Base-by-base conservation (phyloP, 2,888 invertebrate species). In the Clunio marinus region DNA sequence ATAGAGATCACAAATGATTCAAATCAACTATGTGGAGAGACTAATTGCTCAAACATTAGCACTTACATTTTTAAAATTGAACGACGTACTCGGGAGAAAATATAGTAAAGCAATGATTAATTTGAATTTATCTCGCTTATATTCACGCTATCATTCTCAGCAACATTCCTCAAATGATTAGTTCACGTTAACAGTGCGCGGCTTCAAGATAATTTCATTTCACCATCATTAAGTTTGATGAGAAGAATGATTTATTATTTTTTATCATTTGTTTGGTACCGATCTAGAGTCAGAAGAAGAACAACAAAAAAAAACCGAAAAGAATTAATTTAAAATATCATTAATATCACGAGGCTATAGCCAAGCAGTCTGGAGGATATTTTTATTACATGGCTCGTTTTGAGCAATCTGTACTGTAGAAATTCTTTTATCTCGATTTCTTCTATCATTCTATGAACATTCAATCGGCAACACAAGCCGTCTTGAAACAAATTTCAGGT, bases 141-240 rank as follows among this genome's bases (percentile, higher is more conserved):
- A n/a, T n/a, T n/a, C 10, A 5, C 25, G n/a, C 25, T 25, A 13
- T 27, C 20, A n/a, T 57, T 4, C 10, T 13, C 27, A 25, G 25
- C 57, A 25, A 32, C 51, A 66, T 66, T 66, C 55, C 66, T 55
- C 25, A 66, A 66, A 66, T 66, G 66, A 66, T 66, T 66, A 66
- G 66, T 66, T 66, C 55, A 55, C 66, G 66, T 13, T 45, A n/a
- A 25, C 58, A 58, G 25, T 58, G 7, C 28, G 46, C 25, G 41
- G 45, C 66, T 32, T n/a, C 66, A 22, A 45, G 28, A 66, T 51
- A 66, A 55, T 55, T 66, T 66, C 35, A 22, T 66, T 66, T 66
- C 66, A 55, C n/a, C 66, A 66, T 66, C 66, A 66, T 66, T 66
- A 63, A 27, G 66, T 66, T 66, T 66, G 66, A 66, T 66, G 51